A percentile compares a stretch with the other conserved stretches of the same genome.
Evolutionary conservation across 2,113 vertebrate species (phyloP).

Genomic region (Athene noctua): DNA sequence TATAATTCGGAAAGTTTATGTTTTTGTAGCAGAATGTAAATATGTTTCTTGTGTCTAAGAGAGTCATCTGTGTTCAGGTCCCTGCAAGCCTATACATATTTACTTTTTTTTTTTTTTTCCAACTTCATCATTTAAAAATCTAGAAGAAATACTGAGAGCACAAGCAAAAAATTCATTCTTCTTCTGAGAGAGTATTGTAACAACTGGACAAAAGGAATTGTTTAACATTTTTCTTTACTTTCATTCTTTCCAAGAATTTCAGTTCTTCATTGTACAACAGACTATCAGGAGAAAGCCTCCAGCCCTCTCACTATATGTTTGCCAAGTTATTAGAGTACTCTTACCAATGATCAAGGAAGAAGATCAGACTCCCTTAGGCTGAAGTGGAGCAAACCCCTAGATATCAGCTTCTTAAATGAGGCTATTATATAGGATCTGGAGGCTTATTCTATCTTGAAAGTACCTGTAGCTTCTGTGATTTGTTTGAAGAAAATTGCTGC

Average conservation of each 20-base stretch:
- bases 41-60: neutral
- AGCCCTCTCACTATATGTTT: neutral
- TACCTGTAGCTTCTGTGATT: neutral
- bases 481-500: neutral
- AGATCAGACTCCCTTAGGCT: neutral
- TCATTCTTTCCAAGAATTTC: neutral
- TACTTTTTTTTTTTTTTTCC: neutral
- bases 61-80: neutral
- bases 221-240: neutral
- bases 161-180: neutral
- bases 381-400: neutral
- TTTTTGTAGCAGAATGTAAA: neutral
- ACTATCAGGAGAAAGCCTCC: neutral
- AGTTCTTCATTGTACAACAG: neutral
- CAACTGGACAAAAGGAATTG: neutral
- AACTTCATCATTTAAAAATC: neutral
- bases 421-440: neutral
- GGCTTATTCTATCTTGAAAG: neutral
- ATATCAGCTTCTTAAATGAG: neutral
- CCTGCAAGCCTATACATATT: neutral
- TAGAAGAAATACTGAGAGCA: neutral
- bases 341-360: neutral
- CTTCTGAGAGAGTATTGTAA: neutral
- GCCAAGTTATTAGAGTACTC: neutral
- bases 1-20: neutral